A percentile compares a stretch with the other conserved stretches of the same genome.
These are phyloP conservation scores for Copidosoma aretas DNA, from an alignment of 2,888 invertebrate species.

Conservation along the genomic window DNA sequence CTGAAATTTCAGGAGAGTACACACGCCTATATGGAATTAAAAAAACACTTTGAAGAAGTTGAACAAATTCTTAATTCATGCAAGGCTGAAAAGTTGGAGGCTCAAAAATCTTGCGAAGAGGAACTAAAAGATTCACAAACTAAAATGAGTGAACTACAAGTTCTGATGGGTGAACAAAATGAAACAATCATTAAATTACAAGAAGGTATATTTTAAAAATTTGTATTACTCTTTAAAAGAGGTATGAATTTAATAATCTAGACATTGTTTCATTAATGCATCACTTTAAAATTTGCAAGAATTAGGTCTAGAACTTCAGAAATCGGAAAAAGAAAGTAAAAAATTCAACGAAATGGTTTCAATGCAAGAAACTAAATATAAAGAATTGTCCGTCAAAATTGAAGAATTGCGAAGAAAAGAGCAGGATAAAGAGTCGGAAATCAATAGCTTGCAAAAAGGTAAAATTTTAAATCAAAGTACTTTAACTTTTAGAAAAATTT, in stretches of 20 bases:
- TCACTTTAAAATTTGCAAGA: constrained; percentile 23
- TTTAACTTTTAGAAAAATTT: no score
- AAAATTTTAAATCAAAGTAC: no score
- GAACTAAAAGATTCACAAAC: constrained; percentile 24
- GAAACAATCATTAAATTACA: constrained; percentile 17
- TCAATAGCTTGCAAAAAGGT: constrained; percentile 53
- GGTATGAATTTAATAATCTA: background rate
- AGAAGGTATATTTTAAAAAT: constrained; percentile 23
- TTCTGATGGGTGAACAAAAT: constrained; percentile 30
- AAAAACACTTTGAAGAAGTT: constrained; percentile 31
- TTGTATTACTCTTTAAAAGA: background rate
- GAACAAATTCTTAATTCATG: constrained; percentile 40
- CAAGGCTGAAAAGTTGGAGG: constrained; percentile 28
- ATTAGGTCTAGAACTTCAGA: constrained; percentile 21
- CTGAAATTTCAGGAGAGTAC: background rate
- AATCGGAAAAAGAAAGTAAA: constrained; percentile 22
- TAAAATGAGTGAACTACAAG: constrained; percentile 25
- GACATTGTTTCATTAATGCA: constrained; percentile 2
- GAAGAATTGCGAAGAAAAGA: constrained; percentile 40
- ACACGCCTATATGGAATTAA: background rate
- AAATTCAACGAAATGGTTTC: constrained; percentile 24
- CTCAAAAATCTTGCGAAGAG: background rate
- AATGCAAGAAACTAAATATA: constrained; percentile 30
- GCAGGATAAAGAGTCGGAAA: constrained; percentile 54
- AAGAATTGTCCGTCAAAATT: constrained; percentile 39